These are phyloP conservation scores for Acrocephalus kingi DNA, from an alignment of 2,113 vertebrate genomes.

Conservation along the genomic window DNA sequence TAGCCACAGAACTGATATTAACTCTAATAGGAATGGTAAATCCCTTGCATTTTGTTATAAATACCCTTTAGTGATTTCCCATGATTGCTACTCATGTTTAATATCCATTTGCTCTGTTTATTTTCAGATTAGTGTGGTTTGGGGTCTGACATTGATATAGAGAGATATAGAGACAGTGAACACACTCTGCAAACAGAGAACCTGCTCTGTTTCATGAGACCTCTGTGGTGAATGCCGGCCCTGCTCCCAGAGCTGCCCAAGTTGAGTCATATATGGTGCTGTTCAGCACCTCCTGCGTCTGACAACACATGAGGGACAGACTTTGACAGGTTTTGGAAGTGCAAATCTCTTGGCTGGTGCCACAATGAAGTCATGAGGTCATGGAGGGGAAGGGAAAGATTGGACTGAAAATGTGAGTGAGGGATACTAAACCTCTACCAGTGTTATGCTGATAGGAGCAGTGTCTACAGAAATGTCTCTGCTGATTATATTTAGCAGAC, in stretches of 20 bases:
- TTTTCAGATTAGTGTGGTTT: neutral
- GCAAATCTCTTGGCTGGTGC: neutral
- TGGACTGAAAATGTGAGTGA: neutral
- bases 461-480: neutral
- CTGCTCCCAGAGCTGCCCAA: neutral
- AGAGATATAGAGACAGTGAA: neutral
- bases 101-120: neutral
- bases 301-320: fast-evolving
- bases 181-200: neutral
- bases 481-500: neutral
- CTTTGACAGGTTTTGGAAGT: neutral
- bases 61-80: neutral
- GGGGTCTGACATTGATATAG: neutral
- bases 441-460: neutral
- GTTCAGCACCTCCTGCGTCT: neutral
- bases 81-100: neutral
- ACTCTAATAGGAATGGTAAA: slow-evolving; percentile 3
- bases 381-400: neutral
- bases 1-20: neutral
- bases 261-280: neutral
- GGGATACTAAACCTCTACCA: neutral
- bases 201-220: neutral
- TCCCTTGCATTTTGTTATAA: neutral
- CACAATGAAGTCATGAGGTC: neutral
- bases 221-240: neutral